Evolutionary conservation across 2,797 vertebrate genomes (phyloP).

Genomic region (Chiroxiphia lanceolata): DNA sequence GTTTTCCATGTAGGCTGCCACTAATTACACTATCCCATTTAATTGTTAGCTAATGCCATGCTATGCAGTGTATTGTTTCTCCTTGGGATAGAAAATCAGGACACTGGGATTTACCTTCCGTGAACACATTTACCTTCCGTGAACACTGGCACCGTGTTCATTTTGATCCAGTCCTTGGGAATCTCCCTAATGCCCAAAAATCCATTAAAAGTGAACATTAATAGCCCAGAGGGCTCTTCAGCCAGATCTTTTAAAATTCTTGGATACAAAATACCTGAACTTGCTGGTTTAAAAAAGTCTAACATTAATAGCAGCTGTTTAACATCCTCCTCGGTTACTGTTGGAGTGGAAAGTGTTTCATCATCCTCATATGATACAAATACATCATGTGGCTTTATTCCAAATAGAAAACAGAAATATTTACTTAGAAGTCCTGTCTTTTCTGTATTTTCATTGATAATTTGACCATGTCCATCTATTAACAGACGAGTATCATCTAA

Average conservation of each 20-base stretch:
- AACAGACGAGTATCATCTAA: neutral
- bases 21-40: neutral
- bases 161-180: neutral
- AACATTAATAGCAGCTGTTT: slow-evolving; percentile 64
- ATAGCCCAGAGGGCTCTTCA: slow-evolving; percentile 26
- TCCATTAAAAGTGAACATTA: neutral
- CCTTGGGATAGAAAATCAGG: neutral
- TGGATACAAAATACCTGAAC: slow-evolving; percentile 47
- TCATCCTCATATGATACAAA: slow-evolving; percentile 60
- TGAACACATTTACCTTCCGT: neutral
- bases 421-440: neutral
- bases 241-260: slow-evolving; percentile 26
- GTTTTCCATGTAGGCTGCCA: slow-evolving; percentile 45
- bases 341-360: slow-evolving; percentile 59
- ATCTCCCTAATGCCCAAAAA: neutral
- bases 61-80: neutral
- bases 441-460: slow-evolving; percentile 37
- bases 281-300: slow-evolving; percentile 45
- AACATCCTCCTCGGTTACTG: slow-evolving; percentile 56
- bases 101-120: neutral
- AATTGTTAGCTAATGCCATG: neutral
- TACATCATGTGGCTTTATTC: slow-evolving; percentile 34
- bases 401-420: slow-evolving; percentile 43
- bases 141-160: neutral
- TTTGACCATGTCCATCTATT: neutral